Base-by-base conservation (phyloP, 2,888 invertebrate genomes). In the Watsonalla cultraria region DNA sequence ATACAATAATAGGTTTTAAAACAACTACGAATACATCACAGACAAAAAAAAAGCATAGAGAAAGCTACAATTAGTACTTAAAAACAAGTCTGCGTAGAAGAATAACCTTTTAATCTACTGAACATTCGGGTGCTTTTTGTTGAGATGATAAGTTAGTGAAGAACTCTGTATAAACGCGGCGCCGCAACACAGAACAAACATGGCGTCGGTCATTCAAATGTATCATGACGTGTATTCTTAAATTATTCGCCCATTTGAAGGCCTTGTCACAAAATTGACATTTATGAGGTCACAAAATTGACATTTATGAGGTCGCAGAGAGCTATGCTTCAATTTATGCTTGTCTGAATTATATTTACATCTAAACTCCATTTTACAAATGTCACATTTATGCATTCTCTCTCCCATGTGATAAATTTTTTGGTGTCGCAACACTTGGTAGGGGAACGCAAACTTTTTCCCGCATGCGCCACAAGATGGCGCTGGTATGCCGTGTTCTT, bases 121-220 rank as follows among this genome's bases (percentile, higher is more conserved):
- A 11, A 42, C 8, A 11, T 42, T 11, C 1, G 42, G 61, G 11
- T 64, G 62, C 50, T 65, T 72, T n/a, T 11, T 45, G 62, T 72
- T 66, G 34, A 75, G 71, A 53, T 66, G 70, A 45, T 71, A 69
- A n/a, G 42, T 11, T 8, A 71, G 48, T n/a, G 72, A 72, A 2
- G 66, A 60, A 51, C 62, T 64, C 51, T 73, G 68, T 2, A 71
- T 69, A 54, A 72, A 77, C 9, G 58, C 61, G 54, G 72, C 70
- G 0, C 67, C 59, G 48, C 72, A n/a, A 72, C 6, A 61, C 49
- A 0, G 42, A n/a, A 15, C 72, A 73, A n/a, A 60, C 56, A 34
- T 70, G 57, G 58, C 6, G 58, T 55, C 4, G 56, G 51, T 0
- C 46, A 53, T 6, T 59, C 61, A 57, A 61, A 61, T 37, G 49